A percentile compares a stretch with the other conserved stretches of the same genome.
Conservation (phyloP, 2,113 vertebrate species). For the Formicarius rufipectus region DNA sequence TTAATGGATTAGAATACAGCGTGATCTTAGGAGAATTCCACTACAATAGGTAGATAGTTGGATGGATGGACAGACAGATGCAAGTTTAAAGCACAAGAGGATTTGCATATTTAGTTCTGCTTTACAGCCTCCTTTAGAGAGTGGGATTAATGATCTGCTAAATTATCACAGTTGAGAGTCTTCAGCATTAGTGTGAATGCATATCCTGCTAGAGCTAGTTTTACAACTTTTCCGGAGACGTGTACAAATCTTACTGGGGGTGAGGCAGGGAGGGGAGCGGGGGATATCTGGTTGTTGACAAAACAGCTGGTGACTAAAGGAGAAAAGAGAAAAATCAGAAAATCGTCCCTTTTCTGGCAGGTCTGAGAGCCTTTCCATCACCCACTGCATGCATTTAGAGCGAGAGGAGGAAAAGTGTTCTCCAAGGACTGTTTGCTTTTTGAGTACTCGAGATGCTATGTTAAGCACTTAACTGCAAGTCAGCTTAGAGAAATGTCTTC, state of each 20-base stretch:
- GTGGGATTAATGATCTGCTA: constrained; percentile 78
- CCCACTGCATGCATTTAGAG: constrained; percentile 7
- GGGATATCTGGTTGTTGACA: neutral
- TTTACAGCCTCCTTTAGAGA: constrained; percentile 72
- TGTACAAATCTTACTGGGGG: constrained; percentile 24
- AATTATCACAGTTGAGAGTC: constrained; percentile 73
- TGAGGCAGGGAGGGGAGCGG: neutral
- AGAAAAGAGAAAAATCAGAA: constrained; percentile 32
- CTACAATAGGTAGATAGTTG: constrained; percentile 58
- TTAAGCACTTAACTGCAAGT: constrained; percentile 49
- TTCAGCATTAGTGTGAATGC: constrained; percentile 49
- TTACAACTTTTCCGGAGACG: constrained; percentile 52
- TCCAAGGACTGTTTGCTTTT: constrained; percentile 54
- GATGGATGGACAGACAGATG: constrained; percentile 70
- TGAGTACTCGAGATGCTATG: constrained; percentile 30
- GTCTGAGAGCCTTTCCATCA: constrained; percentile 42
- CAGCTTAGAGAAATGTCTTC: constrained; percentile 34
- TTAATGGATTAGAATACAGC: constrained; percentile 56
- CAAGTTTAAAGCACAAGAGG: constrained; percentile 71
- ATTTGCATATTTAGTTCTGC: constrained; percentile 79
- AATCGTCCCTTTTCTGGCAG: neutral
- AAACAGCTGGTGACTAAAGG: constrained; percentile 22
- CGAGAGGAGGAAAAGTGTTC: constrained; percentile 6
- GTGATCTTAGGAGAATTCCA: constrained; percentile 51
- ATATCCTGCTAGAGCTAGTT: constrained; percentile 46